A percentile compares a stretch with the other conserved stretches of the same genome.
Evolutionary conservation across 2,888 invertebrate genomes (phyloP).

Genomic region (Cerceris ruficornis): DNA sequence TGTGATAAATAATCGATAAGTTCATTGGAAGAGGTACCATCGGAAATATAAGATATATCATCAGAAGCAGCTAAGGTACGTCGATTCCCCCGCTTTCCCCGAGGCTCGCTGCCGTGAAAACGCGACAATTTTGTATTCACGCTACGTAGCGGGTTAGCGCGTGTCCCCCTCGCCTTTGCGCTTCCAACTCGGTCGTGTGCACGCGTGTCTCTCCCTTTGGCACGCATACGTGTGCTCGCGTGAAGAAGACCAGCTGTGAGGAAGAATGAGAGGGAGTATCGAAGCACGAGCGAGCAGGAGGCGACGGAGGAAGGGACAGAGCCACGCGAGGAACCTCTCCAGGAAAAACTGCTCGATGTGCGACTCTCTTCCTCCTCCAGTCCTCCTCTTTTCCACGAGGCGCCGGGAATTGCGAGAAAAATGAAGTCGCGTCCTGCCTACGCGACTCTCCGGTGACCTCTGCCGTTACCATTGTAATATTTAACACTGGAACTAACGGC

Average conservation of each 20-base stretch:
- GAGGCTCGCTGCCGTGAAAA: constrained; percentile 57
- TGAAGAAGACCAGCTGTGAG: too few species aligned
- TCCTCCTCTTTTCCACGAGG: constrained; percentile 50
- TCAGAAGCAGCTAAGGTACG: too few species aligned
- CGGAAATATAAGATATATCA: too few species aligned
- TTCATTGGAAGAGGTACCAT: too few species aligned
- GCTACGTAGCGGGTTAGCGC: constrained; percentile 74
- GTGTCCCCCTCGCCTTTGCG: constrained; percentile 67
- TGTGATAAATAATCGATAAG: too few species aligned
- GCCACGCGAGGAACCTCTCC: constrained; percentile 29
- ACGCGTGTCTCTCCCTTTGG: constrained; percentile 22
- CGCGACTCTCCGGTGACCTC: too few species aligned
- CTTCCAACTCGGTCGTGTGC: constrained; percentile 44
- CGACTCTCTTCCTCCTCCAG: constrained; percentile 54
- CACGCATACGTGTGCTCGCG: constrained; percentile 8
- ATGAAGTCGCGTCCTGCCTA: constrained; percentile 14
- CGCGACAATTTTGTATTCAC: constrained; percentile 72
- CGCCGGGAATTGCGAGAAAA: constrained; percentile 30
- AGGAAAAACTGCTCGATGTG: constrained; percentile 58
- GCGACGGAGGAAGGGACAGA: constrained; percentile 31
- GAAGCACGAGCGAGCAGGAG: not conserved
- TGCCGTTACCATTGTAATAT: too few species aligned
- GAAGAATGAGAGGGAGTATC: constrained; percentile 19
- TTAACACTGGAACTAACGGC: too few species aligned
- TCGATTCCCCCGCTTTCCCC: too few species aligned